phyloP scores from a whole-genome alignment of 2,797 vertebrate genomes.

The Pseudochromis fuscus region DNA sequence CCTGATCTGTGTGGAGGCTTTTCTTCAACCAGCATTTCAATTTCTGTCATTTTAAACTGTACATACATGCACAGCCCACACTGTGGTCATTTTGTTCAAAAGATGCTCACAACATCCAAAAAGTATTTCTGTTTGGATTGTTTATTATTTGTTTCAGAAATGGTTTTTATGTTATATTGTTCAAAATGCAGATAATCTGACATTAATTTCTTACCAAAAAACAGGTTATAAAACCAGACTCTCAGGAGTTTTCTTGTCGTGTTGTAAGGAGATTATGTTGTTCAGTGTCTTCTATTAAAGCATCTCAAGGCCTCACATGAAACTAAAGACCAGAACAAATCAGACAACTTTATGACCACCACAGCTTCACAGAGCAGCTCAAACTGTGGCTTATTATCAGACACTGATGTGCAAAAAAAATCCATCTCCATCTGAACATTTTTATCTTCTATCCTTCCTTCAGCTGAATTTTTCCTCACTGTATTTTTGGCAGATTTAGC shows the following conservation, averaged over 20 bases:
- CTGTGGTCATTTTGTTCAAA: neutral
- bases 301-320: neutral
- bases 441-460: neutral
- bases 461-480: neutral
- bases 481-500: neutral
- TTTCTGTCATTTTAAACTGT: constrained; percentile 45
- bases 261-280: neutral
- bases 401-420: neutral
- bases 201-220: neutral
- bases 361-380: neutral
- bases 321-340: constrained; percentile 17
- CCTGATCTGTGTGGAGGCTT: constrained; percentile 69
- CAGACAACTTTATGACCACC: neutral
- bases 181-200: neutral
- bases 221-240: neutral
- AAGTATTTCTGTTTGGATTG: neutral
- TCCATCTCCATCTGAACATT: neutral
- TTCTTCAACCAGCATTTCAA: constrained; percentile 55
- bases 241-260: neutral
- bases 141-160: neutral
- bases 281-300: neutral
- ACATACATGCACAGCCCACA: constrained; percentile 25
- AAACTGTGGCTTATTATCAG: constrained; percentile 2
- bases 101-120: neutral
- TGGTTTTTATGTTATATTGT: neutral